Evolutionary conservation across 2,888 invertebrate genomes (phyloP).

Genomic region (Clostera curtula): DNA sequence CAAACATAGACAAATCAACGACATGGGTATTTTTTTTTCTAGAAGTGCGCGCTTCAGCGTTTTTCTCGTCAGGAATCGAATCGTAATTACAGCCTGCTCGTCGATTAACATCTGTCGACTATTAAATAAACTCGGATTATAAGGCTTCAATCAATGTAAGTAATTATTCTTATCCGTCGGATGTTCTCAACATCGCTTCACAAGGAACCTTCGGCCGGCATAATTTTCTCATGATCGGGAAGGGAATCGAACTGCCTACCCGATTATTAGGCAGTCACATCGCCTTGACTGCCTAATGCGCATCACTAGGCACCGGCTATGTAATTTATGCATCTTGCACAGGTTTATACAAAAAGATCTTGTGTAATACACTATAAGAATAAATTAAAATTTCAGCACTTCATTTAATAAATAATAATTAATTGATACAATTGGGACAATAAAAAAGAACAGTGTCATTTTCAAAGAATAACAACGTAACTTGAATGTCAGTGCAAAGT

Average conservation of each 20-base stretch:
- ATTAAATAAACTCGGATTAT: slow-evolving; percentile 70
- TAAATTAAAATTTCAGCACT: no score
- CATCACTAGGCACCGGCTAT: slow-evolving; percentile 43
- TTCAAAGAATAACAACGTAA: no score
- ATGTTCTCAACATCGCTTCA: slow-evolving; percentile 62
- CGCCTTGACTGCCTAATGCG: slow-evolving; percentile 59
- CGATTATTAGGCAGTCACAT: slow-evolving; percentile 67
- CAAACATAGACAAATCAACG: slow-evolving; percentile 2
- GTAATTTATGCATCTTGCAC: slow-evolving; percentile 34
- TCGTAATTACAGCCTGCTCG: slow-evolving; percentile 63
- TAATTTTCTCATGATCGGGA: slow-evolving; percentile 72
- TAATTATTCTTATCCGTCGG: slow-evolving; percentile 75
- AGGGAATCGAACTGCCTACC: slow-evolving; percentile 65
- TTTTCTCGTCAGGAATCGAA: slow-evolving; percentile 68
- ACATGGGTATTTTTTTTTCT: slow-evolving; percentile 22
- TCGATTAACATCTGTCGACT: slow-evolving; percentile 74
- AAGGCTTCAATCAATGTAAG: slow-evolving; percentile 73
- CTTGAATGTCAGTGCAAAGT: no score
- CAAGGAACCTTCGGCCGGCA: slow-evolving; percentile 47
- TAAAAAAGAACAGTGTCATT: no score
- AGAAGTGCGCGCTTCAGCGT: slow-evolving; percentile 42
- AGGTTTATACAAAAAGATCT: slow-evolving; percentile 14
- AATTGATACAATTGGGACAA: no score
- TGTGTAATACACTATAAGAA: no score
- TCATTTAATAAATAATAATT: no score